Evolutionary conservation across 2,888 invertebrate genomes (phyloP), one percentile per base, ranked within the genome.

Genomic region (Vanessa cardui): DNA sequence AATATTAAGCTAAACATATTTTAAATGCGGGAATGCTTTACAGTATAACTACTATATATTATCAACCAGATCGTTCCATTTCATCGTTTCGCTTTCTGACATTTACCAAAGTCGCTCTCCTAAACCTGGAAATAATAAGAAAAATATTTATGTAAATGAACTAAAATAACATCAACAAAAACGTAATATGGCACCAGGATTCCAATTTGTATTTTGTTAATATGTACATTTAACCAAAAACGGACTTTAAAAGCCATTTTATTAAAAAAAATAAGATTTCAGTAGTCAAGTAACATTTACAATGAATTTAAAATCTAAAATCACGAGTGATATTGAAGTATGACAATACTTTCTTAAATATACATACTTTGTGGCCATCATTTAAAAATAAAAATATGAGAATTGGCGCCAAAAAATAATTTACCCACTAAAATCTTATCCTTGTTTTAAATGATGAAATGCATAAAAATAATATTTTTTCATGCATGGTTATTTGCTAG

Each of bases 401-500:
- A 33, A 9, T 39, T 39, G 9, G 54, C 45, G 26, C 31, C 63
- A 46, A 33, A 47, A n/a, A 18, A 21, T 8, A 2, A n/a, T 33
- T 58, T 39, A 26, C 9, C 9, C n/a, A 45, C 46, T 46, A 46
- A 20, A 46, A 46, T 31, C 20, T 16, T 59, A 58, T 58, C 18
- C 5, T 45, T 59, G 8, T 47, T 6, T 47, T 47, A 47, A n/a
- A 47, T 47, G 18, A 20, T 39, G 39, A 33, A 39, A n/a, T 56
- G 39, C n/a, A 56, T 33, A 33, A 1, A 6, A 26, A 33, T 60
- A 56, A 50, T 39, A 58, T 63, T 56, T 26, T 68, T 52, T 31
- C 69, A 69, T 65, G 73, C 83, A 84, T 84, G 80, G 62, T 65
- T 68, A 76, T 82, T 66, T 65, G 64, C 39, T 64, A 64, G 84